Evolutionary conservation across 2,113 vertebrate species (phyloP).

Genomic region (Mustela nigripes): DNA sequence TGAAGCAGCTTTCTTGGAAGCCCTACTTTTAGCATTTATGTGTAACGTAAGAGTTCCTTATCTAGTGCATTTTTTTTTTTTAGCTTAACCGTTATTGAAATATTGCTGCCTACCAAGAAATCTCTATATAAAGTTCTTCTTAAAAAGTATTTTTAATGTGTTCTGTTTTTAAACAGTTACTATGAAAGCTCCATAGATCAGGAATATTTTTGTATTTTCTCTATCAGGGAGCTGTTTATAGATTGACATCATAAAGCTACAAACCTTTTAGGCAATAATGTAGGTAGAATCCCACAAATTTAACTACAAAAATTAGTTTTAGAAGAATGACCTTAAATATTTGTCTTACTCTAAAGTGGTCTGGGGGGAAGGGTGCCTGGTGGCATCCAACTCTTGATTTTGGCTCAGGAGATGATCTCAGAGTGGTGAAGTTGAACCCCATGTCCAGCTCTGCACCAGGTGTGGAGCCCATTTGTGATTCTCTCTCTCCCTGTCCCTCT

Average conservation of each 20-base stretch:
- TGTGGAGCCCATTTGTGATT: not conserved
- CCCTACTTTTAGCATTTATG: not conserved
- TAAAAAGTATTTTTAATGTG: not conserved
- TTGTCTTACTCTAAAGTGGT: not conserved
- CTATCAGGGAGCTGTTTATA: not conserved
- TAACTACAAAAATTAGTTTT: conserved; percentile 45
- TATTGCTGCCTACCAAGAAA: conserved; percentile 29
- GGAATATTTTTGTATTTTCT: conserved; percentile 1
- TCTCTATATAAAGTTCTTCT: not conserved
- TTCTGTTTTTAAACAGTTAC: not conserved
- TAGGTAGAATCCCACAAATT: not conserved
- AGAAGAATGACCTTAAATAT: conserved; percentile 16
- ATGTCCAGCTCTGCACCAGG: not conserved
- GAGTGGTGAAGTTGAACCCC: not conserved
- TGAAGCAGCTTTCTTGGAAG: not conserved
- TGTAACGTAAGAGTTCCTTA: not conserved
- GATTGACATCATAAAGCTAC: not conserved
- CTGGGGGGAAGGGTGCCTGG: not conserved
- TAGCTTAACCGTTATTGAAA: not conserved
- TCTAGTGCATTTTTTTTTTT: not conserved
- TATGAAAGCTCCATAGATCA: not conserved
- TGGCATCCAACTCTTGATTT: not conserved
- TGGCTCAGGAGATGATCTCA: not conserved
- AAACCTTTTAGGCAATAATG: not conserved
- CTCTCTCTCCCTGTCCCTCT: not conserved